Base-by-base conservation (phyloP, 2,888 invertebrate genomes). In the Tiliacea aurago region DNA sequence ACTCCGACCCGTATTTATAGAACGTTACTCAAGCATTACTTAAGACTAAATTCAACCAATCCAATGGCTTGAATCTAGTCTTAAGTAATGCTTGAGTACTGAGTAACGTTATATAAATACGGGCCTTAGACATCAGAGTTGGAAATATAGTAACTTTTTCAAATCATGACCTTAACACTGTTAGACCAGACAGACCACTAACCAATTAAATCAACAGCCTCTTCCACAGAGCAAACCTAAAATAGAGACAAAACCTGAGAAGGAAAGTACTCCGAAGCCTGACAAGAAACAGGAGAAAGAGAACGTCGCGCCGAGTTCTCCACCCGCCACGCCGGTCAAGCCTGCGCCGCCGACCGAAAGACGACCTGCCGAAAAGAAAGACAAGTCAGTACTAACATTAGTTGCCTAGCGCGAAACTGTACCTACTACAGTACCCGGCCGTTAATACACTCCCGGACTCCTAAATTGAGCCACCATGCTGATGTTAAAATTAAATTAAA, bases 231-330 rank as follows among this genome's bases (percentile, higher is more conserved):
- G 79, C 51, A 95, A 95, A 92, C 88, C 92, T 53, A 96, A 95
- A 89, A 66, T 92, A 85, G 95, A 95, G 76, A 81, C 87, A 69
- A 95, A 95, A 85, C 80, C 90, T 1, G 95, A 95, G 77, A 95
- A 94, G 76, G 94, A 95, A 80, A 89, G 78, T 70, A 87, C 91
- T 10, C 89, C 90, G 1, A 95, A 95, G 66, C 83, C 90, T 4
- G 95, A 95, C 86, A 96, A 95, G 91, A 96, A 96, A 74, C 94
- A 92, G 62, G 96, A 96, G 90, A 96, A 96, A 76, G 96, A 96
- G 88, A 96, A 96, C 86, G 96, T 96, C 20, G 96, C 96, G 53
- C 96, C 96, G 20, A 89, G 90, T 74, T 92, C 94, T 5, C 94
- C 94, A 7, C 94, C 95, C 73, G 89, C 92, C 87, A 90, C 94